phyloP scores from a whole-genome alignment of 2,888 invertebrate species.

The Apodemia hepburni region DNA sequence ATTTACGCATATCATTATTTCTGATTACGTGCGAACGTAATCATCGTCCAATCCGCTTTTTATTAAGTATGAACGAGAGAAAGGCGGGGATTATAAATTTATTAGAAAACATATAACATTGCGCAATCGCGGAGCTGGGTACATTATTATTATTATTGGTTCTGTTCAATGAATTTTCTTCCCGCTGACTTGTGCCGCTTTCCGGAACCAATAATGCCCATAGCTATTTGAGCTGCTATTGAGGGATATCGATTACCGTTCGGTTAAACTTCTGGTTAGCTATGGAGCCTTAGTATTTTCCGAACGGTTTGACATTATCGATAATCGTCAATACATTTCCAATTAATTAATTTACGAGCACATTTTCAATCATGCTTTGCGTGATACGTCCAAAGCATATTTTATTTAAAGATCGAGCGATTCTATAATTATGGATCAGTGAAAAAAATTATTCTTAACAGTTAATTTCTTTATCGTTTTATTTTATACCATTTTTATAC shows the following conservation, averaged over 20 bases:
- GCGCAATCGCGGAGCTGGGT: constrained; percentile 1
- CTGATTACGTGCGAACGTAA: constrained; percentile 6
- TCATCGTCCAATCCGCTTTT: not conserved
- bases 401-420: too few relatives aligned
- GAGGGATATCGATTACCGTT: constrained; percentile 77
- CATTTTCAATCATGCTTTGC: too few relatives aligned
- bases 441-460: too few relatives aligned
- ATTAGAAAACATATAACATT: not conserved
- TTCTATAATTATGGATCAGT: too few relatives aligned
- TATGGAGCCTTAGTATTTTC: constrained; percentile 75
- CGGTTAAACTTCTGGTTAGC: constrained; percentile 52
- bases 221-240: constrained; percentile 62
- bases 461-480: too few relatives aligned
- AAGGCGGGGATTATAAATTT: constrained; percentile 5
- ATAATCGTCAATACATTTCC: constrained; percentile 74
- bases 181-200: constrained; percentile 49
- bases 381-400: too few relatives aligned
- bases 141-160: not conserved
- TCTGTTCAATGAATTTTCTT: constrained; percentile 28
- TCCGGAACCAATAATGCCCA: constrained; percentile 55
- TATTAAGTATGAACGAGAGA: not conserved
- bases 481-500: too few relatives aligned
- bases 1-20: constrained; percentile 78
- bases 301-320: constrained; percentile 80
- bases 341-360: constrained; percentile 38